Evolutionary conservation across 2,113 vertebrate genomes (phyloP).

Genomic region (Cyanoliseus patagonus): DNA sequence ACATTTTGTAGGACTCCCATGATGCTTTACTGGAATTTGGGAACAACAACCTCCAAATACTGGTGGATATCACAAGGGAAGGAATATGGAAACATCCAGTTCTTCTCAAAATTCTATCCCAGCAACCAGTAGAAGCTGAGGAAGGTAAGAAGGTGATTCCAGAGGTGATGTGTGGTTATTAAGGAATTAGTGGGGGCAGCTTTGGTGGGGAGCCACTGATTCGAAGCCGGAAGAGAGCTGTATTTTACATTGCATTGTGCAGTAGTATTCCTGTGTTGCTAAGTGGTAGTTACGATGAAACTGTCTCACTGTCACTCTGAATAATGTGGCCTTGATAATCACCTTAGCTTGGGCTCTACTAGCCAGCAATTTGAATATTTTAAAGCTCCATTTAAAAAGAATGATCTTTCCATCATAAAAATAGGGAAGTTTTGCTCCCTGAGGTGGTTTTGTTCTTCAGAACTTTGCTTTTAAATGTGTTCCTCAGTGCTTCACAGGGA

Average conservation of each 20-base stretch:
- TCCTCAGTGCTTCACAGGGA: not conserved
- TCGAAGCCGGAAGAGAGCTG: not conserved
- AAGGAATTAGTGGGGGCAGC: not conserved
- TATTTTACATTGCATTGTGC: not conserved
- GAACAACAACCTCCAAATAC: slow-evolving; percentile 90
- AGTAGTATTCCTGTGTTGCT: not conserved
- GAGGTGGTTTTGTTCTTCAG: not conserved
- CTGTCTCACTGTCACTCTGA: not conserved
- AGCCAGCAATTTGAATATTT: not conserved
- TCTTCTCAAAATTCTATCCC: slow-evolving; percentile 88
- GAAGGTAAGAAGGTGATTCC: slow-evolving; percentile 80
- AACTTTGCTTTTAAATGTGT: not conserved
- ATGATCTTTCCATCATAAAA: not conserved
- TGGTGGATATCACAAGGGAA: slow-evolving; percentile 91
- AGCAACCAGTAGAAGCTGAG: slow-evolving; percentile 84
- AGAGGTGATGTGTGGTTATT: not conserved
- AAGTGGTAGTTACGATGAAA: not conserved
- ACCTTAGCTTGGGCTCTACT: not conserved
- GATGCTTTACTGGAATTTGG: slow-evolving; percentile 90
- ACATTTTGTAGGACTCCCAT: slow-evolving; percentile 81
- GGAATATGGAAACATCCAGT: slow-evolving; percentile 93
- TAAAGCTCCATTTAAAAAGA: not conserved
- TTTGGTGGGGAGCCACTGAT: not conserved
- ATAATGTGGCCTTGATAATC: not conserved
- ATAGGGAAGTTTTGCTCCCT: not conserved